Conservation (phyloP, 2,888 invertebrate species). For the Pollenia labialis region DNA sequence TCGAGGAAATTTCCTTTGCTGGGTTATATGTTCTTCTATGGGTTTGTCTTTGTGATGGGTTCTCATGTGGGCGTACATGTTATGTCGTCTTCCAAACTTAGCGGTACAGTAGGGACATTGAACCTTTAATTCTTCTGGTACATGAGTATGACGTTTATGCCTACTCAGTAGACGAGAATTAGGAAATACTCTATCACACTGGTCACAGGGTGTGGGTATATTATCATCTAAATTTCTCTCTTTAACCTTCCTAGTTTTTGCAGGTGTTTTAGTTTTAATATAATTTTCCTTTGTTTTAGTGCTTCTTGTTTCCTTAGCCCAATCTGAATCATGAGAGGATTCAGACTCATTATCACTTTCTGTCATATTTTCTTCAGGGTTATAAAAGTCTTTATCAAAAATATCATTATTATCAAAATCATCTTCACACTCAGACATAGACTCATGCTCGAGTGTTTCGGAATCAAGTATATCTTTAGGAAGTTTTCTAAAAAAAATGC, state of each 20-base stretch:
- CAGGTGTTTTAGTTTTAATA: conserved; percentile 22
- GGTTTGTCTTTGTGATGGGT: conserved; percentile 74
- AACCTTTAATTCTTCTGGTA: conserved; percentile 85
- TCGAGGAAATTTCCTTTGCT: conserved; percentile 81
- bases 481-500: conserved; percentile 9
- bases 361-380: neutral
- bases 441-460: neutral
- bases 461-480: conserved; percentile 31
- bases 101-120: conserved; percentile 86
- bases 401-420: conserved; percentile 45
- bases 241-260: conserved; percentile 61
- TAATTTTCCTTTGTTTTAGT: conserved; percentile 42
- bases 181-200: conserved; percentile 87
- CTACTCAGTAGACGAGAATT: conserved; percentile 87
- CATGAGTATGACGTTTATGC: conserved; percentile 86
- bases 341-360: conserved; percentile 47
- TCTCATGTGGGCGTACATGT: conserved; percentile 86
- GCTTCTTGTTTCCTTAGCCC: conserved; percentile 23
- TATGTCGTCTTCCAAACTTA: conserved; percentile 86
- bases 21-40: conserved; percentile 66
- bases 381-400: conserved; percentile 44
- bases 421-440: conserved; percentile 46
- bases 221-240: conserved; percentile 80
- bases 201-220: conserved; percentile 84
- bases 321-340: conserved; percentile 49